Evolutionary conservation across 2,888 invertebrate genomes (phyloP), one percentile per base, ranked within the genome.

Genomic region (Dysmachus trigonus): DNA sequence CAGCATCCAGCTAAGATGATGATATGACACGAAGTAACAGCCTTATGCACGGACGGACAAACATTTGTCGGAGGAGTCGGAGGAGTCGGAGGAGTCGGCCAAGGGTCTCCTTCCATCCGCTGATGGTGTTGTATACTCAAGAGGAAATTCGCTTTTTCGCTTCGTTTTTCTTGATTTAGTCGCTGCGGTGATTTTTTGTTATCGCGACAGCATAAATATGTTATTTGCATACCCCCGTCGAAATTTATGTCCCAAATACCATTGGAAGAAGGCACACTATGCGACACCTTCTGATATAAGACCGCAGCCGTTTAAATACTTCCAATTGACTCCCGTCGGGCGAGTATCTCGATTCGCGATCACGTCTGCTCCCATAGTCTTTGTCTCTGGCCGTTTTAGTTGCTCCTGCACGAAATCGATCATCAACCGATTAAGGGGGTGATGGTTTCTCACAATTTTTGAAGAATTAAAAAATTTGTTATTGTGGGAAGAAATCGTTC

Each of bases 281-380:
- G 83, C 38, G 83, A 83, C 83, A 83, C 71, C 72, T 72, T 10
- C 71, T 41, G 83, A 83, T 83, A 83, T 72, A 72, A 83, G 13
- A 33, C 53, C 81, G 33, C 33, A 41, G 31, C 18, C 47, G 53
- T 74, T 74, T 85, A 85, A 85, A 74, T 76, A 74, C 77, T 85
- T 35, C 62, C 85, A 85, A 85, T 85, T 85, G 85, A 85, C 85
- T 76, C 85, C 85, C 77, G 85, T 85, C 38, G 85, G 62, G 85
- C 3, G 31, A 31, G 22, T 85, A 85, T 85, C 76, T 10, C 18
- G 6, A 13, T n/a, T 76, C 53, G 47, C 47, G 74, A 85, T 85
- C 85, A 76, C 31, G 18, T 53, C 41, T 85, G 82, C 27, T 35
- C 71, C 41, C 51, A 33, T 82, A 82, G 31, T 62, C 31, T 72